Base-by-base conservation (phyloP, 2,113 vertebrate species). In the Polyodon spathula region DNA sequence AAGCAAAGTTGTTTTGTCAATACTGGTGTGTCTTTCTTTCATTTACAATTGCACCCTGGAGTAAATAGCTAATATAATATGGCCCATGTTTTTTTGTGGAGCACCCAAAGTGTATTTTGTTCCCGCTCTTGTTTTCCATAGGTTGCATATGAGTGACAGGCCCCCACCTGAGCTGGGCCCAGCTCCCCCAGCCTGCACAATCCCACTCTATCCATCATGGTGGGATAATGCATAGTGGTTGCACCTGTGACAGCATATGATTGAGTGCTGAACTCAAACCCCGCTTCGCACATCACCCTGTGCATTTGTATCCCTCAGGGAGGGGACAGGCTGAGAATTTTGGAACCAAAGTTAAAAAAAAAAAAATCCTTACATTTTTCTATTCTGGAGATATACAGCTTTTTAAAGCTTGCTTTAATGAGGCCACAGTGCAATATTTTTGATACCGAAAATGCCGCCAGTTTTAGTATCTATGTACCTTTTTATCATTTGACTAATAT, bases 131-230 rank as follows among this genome's bases (percentile, higher is more conserved):
- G 27, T 27, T 27, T 27, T 27, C 27, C 27, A 27, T 27, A 27
- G 3, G 27, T 27, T 27, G 27, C 3, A 67, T 74, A 79, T 79
- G 72, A 74, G 73, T 54, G 66, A 69, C 75, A 72, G 74, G 79
- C 75, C 79, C 83, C 84, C 86, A 79, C 79, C 78, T 81, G 82
- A 87, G 84, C 74, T 37, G 1, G 73, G 75, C 72, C 70, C 71
- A 51, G 79, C 78, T 82, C 77, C 76, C 77, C 74, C 61, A 65
- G 78, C 71, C 85, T 71, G 74, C 76, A 78, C 78, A 78, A 77
- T 72, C 80, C 83, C 71, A 84, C 82, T 83, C 89, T 86, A 91
- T 92, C 90, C 88, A 89, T 92, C 89, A 91, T 67, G 41, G 72
- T 75, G 59, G 87, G 82, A 81, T 88, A 86, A 89, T 76, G 80